These are phyloP conservation scores for Hystrix brachyura DNA, from an alignment of 2,113 vertebrate species.

Conservation along the genomic window DNA sequence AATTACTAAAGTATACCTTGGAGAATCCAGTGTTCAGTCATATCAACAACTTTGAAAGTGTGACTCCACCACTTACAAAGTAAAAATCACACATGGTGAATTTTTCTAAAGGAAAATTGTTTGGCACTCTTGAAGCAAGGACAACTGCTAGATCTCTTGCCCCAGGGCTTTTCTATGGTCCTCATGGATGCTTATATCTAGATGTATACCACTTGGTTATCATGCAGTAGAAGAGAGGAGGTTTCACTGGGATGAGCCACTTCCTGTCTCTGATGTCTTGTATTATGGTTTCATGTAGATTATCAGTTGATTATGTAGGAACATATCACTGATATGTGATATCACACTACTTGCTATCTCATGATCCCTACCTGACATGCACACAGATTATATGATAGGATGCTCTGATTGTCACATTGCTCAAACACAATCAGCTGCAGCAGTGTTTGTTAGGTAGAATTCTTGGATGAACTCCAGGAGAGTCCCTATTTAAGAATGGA, in stretches of 20 bases:
- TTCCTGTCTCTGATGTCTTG: not conserved
- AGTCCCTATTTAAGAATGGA: not conserved
- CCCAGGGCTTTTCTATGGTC: not conserved
- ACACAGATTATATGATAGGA: not conserved
- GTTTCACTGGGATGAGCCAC: not conserved
- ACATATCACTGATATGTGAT: not conserved
- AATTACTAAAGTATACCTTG: constrained; percentile 27
- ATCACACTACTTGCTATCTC: not conserved
- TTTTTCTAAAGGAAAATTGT: not conserved
- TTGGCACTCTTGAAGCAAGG: not conserved
- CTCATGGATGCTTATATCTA: not conserved
- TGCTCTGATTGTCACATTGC: not conserved
- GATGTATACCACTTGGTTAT: not conserved
- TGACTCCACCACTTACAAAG: not conserved
- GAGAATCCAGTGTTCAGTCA: constrained; percentile 8
- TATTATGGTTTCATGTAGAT: not conserved
- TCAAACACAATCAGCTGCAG: not conserved
- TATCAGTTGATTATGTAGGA: not conserved
- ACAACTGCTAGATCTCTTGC: not conserved
- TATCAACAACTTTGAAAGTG: not conserved
- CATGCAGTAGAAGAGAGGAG: not conserved
- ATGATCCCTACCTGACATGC: not conserved
- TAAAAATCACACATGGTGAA: not conserved
- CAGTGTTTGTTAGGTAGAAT: not conserved
- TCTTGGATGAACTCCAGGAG: not conserved